A percentile compares a stretch with the other conserved stretches of the same genome.
phyloP scores from a whole-genome alignment of 2,797 vertebrate species.

The Tenualosa ilisha region DNA sequence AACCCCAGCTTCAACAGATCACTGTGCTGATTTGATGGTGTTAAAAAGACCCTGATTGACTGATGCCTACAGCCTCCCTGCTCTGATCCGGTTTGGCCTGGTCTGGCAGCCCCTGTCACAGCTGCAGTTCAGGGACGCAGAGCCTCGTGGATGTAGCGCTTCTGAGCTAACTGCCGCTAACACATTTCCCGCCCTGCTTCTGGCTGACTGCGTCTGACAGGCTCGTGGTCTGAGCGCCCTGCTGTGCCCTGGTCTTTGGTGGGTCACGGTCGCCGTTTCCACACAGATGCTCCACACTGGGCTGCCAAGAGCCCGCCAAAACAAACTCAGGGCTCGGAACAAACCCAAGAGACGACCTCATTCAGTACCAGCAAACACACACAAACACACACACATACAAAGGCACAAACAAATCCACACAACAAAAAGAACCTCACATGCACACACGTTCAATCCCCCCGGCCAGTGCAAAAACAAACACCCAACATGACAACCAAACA shows the following conservation, averaged over 20 bases:
- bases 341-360: background rate
- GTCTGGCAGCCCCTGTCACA: background rate
- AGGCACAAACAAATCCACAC: background rate
- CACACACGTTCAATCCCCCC: background rate
- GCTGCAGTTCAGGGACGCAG: background rate
- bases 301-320: background rate
- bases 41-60: background rate
- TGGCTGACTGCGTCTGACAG: background rate
- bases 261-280: background rate
- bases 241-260: background rate
- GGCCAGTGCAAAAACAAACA: constrained; percentile 1
- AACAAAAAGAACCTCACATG: background rate
- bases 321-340: background rate
- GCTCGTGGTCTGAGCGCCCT: background rate
- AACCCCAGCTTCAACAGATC: background rate
- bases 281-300: background rate
- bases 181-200: background rate
- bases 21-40: background rate
- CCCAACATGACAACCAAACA: constrained; percentile 33
- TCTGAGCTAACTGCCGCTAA: background rate
- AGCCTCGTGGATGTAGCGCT: background rate
- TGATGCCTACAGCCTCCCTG: background rate
- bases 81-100: background rate
- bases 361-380: background rate
- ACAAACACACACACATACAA: background rate